A percentile compares a stretch with the other conserved stretches of the same genome.
These are phyloP conservation scores for Sanderia malayensis DNA, from an alignment of 30 jellyfish, hydroid and myxozoan genomes.

Conservation along the genomic window DNA sequence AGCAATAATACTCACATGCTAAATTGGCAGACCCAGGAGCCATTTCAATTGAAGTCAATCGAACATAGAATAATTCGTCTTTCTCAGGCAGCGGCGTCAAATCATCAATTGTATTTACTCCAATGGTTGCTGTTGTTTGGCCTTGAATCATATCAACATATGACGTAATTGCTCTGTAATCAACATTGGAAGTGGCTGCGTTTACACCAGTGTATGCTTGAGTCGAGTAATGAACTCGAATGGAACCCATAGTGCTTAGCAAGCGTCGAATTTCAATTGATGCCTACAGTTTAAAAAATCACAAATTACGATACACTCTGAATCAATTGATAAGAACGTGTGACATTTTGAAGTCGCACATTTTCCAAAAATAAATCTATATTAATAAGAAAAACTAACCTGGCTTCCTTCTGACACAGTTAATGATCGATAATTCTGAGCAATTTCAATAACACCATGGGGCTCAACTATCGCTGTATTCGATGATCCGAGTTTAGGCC, in stretches of 20 bases:
- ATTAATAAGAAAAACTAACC: conserved; percentile 43
- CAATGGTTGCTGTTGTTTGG: conserved; percentile 44
- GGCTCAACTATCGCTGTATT: conserved; percentile 72
- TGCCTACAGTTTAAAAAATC: conserved; percentile 30
- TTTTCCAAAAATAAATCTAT: no score
- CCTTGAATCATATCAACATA: conserved; percentile 77
- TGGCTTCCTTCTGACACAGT: conserved; percentile 74
- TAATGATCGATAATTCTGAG: conserved; percentile 17
- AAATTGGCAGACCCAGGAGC: conserved; percentile 6
- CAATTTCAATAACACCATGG: conserved; percentile 82
- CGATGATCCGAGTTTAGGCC: conserved; percentile 63
- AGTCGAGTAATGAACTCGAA: conserved; percentile 70
- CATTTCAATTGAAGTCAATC: conserved; percentile 52
- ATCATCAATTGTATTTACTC: conserved; percentile 66
- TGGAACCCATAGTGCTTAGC: conserved; percentile 74
- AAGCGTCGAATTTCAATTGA: conserved; percentile 54
- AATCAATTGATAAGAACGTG: no score
- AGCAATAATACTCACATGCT: conserved; percentile 32
- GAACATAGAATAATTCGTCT: conserved; percentile 68
- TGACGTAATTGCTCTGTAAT: conserved; percentile 62
- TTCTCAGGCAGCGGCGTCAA: conserved; percentile 47
- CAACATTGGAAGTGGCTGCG: conserved; percentile 73
- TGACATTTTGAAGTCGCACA: no score
- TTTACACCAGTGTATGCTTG: conserved; percentile 39
- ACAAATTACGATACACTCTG: background rate